These are phyloP conservation scores for Champsocephalus gunnari DNA, from an alignment of 2,797 vertebrate genomes.

Conservation along the genomic window DNA sequence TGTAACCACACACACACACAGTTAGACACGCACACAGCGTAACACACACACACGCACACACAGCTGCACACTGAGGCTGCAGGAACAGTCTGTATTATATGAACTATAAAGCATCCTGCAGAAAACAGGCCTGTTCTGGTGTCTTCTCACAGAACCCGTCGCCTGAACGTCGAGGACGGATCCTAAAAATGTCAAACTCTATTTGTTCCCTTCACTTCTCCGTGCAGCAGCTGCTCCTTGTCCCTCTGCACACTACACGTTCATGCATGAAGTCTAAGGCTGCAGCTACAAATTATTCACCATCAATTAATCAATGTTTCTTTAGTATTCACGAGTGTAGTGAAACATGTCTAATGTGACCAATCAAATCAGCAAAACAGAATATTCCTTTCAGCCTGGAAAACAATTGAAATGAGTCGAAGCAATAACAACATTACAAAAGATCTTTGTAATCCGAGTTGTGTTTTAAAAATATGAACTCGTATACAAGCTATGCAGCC, in stretches of 20 bases:
- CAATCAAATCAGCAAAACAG: too few relatives aligned
- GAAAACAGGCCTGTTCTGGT: conserved; percentile 2
- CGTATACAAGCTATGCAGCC: too few relatives aligned
- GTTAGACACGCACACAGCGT: conserved; percentile 27
- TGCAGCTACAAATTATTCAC: too few relatives aligned
- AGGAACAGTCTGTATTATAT: conserved; percentile 34
- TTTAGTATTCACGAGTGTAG: too few relatives aligned
- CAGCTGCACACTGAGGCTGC: conserved; percentile 18
- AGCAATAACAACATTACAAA: too few relatives aligned
- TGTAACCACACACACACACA: conserved; percentile 59
- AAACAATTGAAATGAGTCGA: too few relatives aligned
- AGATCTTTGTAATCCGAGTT: too few relatives aligned
- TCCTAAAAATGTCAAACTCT: not conserved
- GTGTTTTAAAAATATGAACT: too few relatives aligned
- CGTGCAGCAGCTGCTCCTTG: not conserved
- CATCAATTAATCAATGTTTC: too few relatives aligned
- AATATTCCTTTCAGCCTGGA: too few relatives aligned
- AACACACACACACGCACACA: not conserved
- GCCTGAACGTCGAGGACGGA: not conserved
- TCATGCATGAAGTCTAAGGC: too few relatives aligned
- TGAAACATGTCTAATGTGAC: too few relatives aligned
- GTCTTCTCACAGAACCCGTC: not conserved
- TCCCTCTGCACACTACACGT: not conserved
- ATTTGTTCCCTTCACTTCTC: not conserved
- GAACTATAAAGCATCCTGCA: conserved; percentile 25